phyloP scores from a whole-genome alignment of 2,888 invertebrate species.

The Heliconius erato region DNA sequence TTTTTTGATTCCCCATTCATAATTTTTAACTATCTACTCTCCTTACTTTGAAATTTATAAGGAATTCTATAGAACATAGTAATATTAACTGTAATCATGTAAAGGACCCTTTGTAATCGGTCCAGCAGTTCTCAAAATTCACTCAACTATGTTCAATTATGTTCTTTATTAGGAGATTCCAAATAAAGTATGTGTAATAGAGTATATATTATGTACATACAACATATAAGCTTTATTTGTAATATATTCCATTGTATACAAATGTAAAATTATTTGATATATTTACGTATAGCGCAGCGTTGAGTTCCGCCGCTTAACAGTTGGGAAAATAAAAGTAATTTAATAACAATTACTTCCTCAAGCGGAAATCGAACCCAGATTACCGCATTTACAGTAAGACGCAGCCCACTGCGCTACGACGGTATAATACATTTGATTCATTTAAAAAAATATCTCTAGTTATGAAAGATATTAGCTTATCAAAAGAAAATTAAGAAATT shows the following conservation, averaged over 20 bases:
- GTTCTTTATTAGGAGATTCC: not conserved
- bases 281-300: not conserved
- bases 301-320: not conserved
- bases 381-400: too few relatives aligned
- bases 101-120: slow-evolving; percentile 18
- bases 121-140: slow-evolving; percentile 8
- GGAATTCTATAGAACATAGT: not conserved
- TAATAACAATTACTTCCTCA: too few relatives aligned
- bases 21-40: not conserved
- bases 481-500: not conserved
- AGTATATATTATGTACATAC: not conserved
- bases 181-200: not conserved
- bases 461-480: not conserved
- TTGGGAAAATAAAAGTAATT: not conserved
- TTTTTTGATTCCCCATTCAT: not conserved
- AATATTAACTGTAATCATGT: not conserved
- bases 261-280: too few relatives aligned
- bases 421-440: not conserved
- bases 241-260: not conserved
- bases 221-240: not conserved
- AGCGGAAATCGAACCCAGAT: too few relatives aligned
- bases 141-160: slow-evolving; percentile 13
- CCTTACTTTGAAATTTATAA: not conserved
- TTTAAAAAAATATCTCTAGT: too few relatives aligned
- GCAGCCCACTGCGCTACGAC: not conserved